These are phyloP conservation scores for Catostylus mosaicus DNA, from an alignment of 30 jellyfish, hydroid and myxozoan genomes.

Conservation along the genomic window DNA sequence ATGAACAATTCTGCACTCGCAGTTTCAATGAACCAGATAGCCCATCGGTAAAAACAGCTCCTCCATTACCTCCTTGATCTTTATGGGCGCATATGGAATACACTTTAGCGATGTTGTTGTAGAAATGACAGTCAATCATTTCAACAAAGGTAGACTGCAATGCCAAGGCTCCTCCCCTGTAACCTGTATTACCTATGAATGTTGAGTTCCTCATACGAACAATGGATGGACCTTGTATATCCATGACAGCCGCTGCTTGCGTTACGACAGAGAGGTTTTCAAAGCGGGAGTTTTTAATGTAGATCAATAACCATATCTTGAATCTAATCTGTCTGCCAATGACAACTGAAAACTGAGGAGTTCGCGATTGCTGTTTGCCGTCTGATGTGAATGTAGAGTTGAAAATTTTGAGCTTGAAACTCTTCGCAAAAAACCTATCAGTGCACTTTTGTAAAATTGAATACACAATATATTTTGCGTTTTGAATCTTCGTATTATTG, in stretches of 20 bases:
- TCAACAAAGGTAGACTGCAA: neutral
- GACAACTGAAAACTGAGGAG: neutral
- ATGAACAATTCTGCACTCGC: neutral
- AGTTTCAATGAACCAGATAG: neutral
- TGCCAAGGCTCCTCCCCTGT: conserved; percentile 4
- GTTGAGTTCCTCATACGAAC: neutral
- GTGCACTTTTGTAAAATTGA: neutral
- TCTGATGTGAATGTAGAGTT: neutral
- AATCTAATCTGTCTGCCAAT: neutral
- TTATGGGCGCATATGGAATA: neutral
- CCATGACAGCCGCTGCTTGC: neutral
- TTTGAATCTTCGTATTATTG: neutral
- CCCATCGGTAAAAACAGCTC: neutral
- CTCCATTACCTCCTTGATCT: conserved; percentile 7
- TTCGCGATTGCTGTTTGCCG: neutral
- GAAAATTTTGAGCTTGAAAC: neutral
- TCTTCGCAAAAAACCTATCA: neutral
- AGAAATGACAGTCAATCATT: neutral
- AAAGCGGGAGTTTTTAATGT: neutral
- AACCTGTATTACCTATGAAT: neutral
- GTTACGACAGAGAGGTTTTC: neutral
- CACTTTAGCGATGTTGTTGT: neutral
- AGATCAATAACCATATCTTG: neutral
- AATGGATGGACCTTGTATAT: neutral
- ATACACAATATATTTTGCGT: neutral